Percentiles rank a stretch among this genome's conserved stretches.
Conservation (phyloP, 2,888 invertebrate species). For the Anagyrus pseudococci region DNA sequence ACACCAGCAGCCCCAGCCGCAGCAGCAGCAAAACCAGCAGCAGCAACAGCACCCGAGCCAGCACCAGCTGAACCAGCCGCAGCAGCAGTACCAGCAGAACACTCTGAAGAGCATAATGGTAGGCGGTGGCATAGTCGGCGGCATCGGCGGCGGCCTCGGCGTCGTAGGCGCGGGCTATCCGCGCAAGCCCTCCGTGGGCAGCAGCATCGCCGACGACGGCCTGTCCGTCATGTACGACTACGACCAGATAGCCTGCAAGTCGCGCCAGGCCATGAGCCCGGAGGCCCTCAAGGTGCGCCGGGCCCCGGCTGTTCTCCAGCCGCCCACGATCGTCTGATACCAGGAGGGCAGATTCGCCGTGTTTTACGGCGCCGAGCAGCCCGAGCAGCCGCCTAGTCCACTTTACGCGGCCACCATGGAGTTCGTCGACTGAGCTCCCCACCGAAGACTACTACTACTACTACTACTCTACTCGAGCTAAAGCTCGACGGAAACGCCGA, state of each 20-base stretch:
- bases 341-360: constrained; percentile 42
- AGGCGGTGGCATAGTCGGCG: background rate
- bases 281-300: constrained; percentile 89
- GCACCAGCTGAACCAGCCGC: constrained; percentile 22
- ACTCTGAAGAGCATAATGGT: constrained; percentile 22
- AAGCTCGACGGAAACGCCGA: too few relatives aligned
- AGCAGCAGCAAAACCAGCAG: constrained; percentile 21
- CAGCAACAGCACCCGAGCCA: constrained; percentile 13
- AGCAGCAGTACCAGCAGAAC: constrained; percentile 23
- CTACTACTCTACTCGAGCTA: too few relatives aligned
- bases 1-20: background rate
- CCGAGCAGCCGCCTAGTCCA: constrained; percentile 26
- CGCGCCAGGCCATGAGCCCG: constrained; percentile 65
- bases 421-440: constrained; percentile 17
- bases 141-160: constrained; percentile 12
- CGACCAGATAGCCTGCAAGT: constrained; percentile 53
- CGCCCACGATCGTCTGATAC: constrained; percentile 81
- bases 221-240: constrained; percentile 58
- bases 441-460: background rate
- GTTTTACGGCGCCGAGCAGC: constrained; percentile 35
- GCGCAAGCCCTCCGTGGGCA: background rate
- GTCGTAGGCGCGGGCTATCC: constrained; percentile 9
- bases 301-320: constrained; percentile 88
- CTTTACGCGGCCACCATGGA: constrained; percentile 28
- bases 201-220: constrained; percentile 46